These are phyloP conservation scores for Chaetorhynchus papuensis DNA, from an alignment of 2,113 vertebrate genomes.

Conservation along the genomic window DNA sequence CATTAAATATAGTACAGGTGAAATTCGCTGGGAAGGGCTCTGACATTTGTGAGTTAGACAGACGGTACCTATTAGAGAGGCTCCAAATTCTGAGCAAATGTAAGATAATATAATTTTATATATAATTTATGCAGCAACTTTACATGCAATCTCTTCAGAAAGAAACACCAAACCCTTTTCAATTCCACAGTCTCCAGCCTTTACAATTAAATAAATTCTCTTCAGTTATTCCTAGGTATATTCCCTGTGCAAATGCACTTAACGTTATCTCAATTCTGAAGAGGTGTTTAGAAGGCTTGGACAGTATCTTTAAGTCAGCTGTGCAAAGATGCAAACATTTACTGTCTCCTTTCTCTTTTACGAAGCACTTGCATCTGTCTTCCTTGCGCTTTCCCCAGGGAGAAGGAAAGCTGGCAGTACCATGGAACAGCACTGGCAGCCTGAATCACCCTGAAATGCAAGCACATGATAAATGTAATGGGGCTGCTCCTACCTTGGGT, in stretches of 20 bases:
- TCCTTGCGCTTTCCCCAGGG: rapidly evolving
- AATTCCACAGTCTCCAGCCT: not conserved
- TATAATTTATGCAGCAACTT: not conserved
- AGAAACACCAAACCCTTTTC: not conserved
- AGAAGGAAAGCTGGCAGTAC: not conserved
- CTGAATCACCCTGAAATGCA: not conserved
- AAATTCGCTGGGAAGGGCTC: not conserved
- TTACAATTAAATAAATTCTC: not conserved
- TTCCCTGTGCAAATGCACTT: not conserved
- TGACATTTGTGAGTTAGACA: not conserved
- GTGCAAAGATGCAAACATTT: not conserved
- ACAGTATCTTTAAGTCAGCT: not conserved
- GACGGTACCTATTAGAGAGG: not conserved
- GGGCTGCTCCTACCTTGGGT: not conserved
- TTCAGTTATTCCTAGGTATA: not conserved
- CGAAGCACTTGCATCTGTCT: rapidly evolving
- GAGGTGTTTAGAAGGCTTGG: not conserved
- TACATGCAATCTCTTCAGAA: not conserved
- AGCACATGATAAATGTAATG: rapidly evolving
- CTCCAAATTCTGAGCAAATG: not conserved
- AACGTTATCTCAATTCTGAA: not conserved
- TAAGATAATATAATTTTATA: not conserved
- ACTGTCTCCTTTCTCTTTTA: not conserved
- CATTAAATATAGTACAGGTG: not conserved
- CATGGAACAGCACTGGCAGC: not conserved